Conservation (phyloP, 2,888 invertebrate species). For the Apoda limacodes region DNA sequence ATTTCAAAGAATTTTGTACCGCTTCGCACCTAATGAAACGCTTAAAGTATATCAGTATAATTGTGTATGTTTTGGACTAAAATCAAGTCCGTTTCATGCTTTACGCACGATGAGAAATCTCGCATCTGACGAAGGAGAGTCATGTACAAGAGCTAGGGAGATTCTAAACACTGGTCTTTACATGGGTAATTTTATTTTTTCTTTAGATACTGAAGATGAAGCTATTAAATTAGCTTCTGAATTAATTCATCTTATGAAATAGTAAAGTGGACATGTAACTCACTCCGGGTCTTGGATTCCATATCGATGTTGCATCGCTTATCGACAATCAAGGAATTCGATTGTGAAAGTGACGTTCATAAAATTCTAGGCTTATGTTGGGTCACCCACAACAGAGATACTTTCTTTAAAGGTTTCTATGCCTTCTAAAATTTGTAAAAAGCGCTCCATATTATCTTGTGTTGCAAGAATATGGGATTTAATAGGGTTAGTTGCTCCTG, state of each 20-base stretch:
- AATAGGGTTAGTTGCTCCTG: conserved; percentile 2
- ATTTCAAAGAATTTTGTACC: conserved; percentile 9
- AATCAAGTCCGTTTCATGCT: conserved; percentile 5
- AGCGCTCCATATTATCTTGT: not conserved
- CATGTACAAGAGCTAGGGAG: conserved; percentile 7
- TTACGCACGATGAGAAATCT: conserved; percentile 14
- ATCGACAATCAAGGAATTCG: conserved; percentile 3
- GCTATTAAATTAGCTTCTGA: conserved; percentile 1
- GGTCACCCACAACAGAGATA: not conserved
- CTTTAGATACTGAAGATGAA: not conserved
- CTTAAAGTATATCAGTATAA: conserved; percentile 2
- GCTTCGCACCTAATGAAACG: conserved; percentile 1
- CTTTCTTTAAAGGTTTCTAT: not conserved
- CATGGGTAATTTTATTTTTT: conserved; percentile 15
- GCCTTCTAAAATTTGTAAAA: not conserved
- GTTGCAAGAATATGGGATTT: not conserved
- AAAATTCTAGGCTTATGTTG: conserved; percentile 1
- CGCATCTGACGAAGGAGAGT: conserved; percentile 6
- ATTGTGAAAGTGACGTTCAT: conserved; percentile 5
- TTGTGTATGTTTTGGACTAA: conserved; percentile 4
- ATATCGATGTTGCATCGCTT: conserved; percentile 4
- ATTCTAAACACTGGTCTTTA: conserved; percentile 3
- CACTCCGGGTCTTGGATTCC: not conserved
- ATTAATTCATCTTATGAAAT: conserved; percentile 14
- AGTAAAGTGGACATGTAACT: conserved; percentile 11